A percentile compares a stretch with the other conserved stretches of the same genome.
Evolutionary conservation across 2,888 invertebrate species (phyloP).

Genomic region (Xanthorhoe spadicearia): DNA sequence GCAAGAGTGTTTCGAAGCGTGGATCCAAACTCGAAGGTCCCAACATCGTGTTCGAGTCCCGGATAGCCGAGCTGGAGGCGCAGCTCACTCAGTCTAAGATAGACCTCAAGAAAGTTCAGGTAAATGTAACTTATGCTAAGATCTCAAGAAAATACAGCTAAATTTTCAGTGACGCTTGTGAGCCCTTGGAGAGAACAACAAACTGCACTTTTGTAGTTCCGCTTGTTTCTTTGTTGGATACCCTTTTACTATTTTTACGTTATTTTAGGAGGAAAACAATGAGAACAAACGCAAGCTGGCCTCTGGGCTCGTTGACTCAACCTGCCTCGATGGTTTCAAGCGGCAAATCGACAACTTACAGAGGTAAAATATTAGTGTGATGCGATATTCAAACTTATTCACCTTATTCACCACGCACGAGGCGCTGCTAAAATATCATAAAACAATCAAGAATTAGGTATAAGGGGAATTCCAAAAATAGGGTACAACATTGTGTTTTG

Average conservation of each 20-base stretch:
- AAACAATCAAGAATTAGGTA: too few species aligned
- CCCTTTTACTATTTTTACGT: neutral
- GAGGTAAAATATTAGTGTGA: too few species aligned
- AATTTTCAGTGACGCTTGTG: constrained; percentile 3
- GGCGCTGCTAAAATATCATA: too few species aligned
- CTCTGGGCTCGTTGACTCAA: constrained; percentile 81
- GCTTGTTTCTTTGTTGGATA: too few species aligned
- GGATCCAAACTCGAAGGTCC: constrained; percentile 88
- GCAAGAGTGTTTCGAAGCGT: constrained; percentile 57
- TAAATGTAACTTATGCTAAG: constrained; percentile 89
- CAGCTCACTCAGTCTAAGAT: constrained; percentile 91
- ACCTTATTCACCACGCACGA: too few species aligned
- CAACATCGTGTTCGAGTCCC: constrained; percentile 92
- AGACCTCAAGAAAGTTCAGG: constrained; percentile 89
- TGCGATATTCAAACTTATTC: too few species aligned
- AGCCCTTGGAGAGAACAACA: too few species aligned
- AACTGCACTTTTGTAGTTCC: too few species aligned
- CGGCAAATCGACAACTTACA: constrained; percentile 89
- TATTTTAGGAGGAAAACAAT: constrained; percentile 76
- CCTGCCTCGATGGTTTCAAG: constrained; percentile 86
- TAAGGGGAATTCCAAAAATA: too few species aligned
- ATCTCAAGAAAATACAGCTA: constrained; percentile 89
- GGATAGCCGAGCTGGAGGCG: constrained; percentile 93
- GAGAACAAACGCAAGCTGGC: constrained; percentile 80
- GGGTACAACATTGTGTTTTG: too few species aligned